phyloP scores from a whole-genome alignment of 2,113 vertebrate species.

The Hemiprocne comata region DNA sequence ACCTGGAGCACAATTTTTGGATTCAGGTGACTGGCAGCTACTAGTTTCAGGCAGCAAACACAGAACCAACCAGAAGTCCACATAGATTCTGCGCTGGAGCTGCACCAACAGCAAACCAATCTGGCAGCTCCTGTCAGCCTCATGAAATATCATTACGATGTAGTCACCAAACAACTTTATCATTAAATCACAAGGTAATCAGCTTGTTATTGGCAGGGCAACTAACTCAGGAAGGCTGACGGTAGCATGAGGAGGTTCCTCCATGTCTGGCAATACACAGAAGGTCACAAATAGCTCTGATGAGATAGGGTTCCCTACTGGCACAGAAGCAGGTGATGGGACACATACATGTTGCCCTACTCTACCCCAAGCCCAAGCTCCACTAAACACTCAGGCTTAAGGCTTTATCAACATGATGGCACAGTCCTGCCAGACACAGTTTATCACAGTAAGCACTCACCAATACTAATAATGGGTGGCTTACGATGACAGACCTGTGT shows the following conservation, averaged over 20 bases:
- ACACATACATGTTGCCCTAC: background rate
- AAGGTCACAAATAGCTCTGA: background rate
- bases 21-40: background rate
- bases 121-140: background rate
- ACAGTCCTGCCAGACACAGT: background rate
- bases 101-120: background rate
- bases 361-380: background rate
- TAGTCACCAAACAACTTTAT: background rate
- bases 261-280: background rate
- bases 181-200: background rate
- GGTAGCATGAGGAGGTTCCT: background rate
- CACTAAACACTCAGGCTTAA: background rate
- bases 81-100: background rate
- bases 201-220: background rate
- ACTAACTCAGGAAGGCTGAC: background rate
- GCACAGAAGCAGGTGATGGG: background rate
- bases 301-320: background rate
- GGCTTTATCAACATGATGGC: background rate
- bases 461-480: background rate
- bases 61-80: background rate
- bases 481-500: accelerated
- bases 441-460: background rate
- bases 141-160: background rate
- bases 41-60: background rate
- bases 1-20: background rate